A percentile compares a stretch with the other conserved stretches of the same genome.
Conservation (phyloP, 2,113 vertebrate genomes). For the Mesitornis unicolor region DNA sequence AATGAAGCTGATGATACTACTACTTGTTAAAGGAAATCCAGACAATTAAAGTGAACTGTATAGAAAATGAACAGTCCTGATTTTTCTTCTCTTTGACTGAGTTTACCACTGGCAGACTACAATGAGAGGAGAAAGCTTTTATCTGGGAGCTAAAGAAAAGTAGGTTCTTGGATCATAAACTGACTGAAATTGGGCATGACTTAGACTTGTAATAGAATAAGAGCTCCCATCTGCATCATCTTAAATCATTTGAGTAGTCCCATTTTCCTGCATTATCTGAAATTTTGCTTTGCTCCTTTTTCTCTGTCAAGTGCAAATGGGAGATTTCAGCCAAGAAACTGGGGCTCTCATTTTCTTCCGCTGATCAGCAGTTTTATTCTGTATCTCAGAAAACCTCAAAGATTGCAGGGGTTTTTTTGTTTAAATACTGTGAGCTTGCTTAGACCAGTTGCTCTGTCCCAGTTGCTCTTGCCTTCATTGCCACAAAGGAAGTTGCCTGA, state of each 20-base stretch:
- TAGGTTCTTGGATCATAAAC: not conserved
- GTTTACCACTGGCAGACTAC: not conserved
- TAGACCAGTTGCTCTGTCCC: not conserved
- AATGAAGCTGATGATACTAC: not conserved
- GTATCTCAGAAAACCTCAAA: not conserved
- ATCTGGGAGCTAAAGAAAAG: not conserved
- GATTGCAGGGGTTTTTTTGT: not conserved
- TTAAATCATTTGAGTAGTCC: not conserved
- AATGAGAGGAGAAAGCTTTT: not conserved
- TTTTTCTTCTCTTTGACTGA: not conserved
- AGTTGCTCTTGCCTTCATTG: not conserved
- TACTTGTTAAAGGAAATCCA: not conserved
- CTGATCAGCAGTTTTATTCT: not conserved
- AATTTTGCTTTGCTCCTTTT: not conserved
- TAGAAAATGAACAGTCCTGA: not conserved
- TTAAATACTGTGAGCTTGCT: fast-evolving
- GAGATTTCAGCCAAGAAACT: not conserved
- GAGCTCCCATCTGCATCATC: not conserved
- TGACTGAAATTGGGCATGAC: not conserved
- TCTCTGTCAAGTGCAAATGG: not conserved
- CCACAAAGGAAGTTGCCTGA: not conserved
- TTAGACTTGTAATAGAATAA: not conserved
- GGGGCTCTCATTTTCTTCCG: not conserved
- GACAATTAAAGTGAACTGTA: not conserved
- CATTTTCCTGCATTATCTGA: not conserved